Conservation (phyloP, 2,113 vertebrate genomes). For the Lipotes vexillifer region DNA sequence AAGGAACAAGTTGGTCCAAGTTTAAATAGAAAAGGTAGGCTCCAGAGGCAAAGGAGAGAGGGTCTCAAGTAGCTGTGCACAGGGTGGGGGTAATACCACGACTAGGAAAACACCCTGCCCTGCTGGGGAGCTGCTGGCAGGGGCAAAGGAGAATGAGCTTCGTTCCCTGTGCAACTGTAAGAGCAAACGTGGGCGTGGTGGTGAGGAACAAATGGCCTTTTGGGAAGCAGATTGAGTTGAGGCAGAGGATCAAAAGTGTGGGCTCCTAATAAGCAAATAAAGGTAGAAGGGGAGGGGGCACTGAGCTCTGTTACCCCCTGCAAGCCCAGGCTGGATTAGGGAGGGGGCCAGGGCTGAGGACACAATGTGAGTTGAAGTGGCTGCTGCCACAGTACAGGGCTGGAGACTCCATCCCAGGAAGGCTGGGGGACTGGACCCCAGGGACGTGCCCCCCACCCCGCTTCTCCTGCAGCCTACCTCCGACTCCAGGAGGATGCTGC, state of each 20-base stretch:
- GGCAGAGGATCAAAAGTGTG: neutral
- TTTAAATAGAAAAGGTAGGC: neutral
- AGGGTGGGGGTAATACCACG: accelerated
- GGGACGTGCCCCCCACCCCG: neutral
- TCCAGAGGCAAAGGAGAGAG: neutral
- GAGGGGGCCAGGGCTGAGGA: neutral
- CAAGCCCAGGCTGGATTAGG: neutral
- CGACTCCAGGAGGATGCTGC: conserved; percentile 5
- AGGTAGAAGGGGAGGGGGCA: neutral
- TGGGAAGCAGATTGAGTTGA: neutral
- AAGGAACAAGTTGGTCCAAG: neutral
- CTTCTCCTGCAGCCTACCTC: conserved; percentile 58
- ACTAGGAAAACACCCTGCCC: neutral
- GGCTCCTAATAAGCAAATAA: neutral
- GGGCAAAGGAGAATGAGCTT: neutral
- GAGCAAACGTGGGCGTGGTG: neutral
- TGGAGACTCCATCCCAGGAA: neutral
- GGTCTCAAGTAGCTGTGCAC: neutral
- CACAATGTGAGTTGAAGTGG: no score
- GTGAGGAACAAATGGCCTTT: neutral
- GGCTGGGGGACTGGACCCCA: neutral
- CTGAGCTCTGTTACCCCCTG: neutral
- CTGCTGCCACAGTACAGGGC: neutral
- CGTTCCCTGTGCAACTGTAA: neutral
- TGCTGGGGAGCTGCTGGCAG: neutral